These are phyloP conservation scores for Anabacerthia variegaticeps DNA, from an alignment of 2,797 vertebrate species.

Conservation along the genomic window DNA sequence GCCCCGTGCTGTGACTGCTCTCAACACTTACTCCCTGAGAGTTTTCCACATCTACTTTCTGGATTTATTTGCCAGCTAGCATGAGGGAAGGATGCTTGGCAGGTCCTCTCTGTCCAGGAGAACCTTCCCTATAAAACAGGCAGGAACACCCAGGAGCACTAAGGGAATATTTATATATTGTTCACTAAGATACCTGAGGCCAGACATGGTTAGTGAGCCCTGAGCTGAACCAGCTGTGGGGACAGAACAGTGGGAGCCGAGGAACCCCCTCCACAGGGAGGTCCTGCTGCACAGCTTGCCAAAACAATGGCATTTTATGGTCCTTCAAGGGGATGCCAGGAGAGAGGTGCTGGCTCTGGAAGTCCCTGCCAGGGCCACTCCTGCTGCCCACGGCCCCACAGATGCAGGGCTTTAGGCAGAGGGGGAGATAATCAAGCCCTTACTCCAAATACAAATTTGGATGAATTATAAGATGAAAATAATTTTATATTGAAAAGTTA, in stretches of 20 bases:
- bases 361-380: not conserved
- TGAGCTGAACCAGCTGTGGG: not conserved
- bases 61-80: not conserved
- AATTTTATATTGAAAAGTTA: not conserved
- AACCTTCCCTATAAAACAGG: not conserved
- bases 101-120: rapidly evolving
- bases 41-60: not conserved
- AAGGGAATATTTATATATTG: not conserved
- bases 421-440: not conserved
- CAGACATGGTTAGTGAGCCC: not conserved
- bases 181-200: not conserved
- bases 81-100: not conserved
- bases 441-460: not conserved
- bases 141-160: not conserved
- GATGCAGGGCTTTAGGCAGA: not conserved
- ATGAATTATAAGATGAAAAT: not conserved
- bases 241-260: not conserved
- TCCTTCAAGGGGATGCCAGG: not conserved
- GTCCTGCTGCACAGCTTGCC: not conserved
- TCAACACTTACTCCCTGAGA: not conserved
- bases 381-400: not conserved
- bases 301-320: not conserved
- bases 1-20: rapidly evolving
- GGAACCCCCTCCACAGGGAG: not conserved
- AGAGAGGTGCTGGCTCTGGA: not conserved